Base-by-base conservation (phyloP, 64 coral and sea anemone genomes). In the Anthopleura sola region DNA sequence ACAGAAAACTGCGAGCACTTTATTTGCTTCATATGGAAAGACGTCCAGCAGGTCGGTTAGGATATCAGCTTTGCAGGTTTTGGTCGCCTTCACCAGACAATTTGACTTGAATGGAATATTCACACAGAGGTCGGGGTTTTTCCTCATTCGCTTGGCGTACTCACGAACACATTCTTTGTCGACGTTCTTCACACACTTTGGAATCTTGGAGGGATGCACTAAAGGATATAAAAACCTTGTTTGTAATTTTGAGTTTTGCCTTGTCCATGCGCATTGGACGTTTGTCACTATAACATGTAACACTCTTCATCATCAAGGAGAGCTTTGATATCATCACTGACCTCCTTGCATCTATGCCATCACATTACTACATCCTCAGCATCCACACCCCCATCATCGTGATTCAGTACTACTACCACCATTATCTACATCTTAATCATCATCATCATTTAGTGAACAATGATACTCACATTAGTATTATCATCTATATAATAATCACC, bases 61-160 rank as follows among this genome's bases (percentile, higher is more conserved):
- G 1, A 55, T 49, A 21, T 23, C n/a, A 1, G 82, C 44, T 83
- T 36, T 38, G 34, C 82, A 83, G n/a, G 23, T 60, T 33, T 49
- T 26, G 82, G 32, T 54, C 9, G 51, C 82, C 20, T 34, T 21
- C 18, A n/a, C 5, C 48, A 83, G 26, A 60, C 82, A 83, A 7
- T 83, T 24, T 16, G 36, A 83, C 82, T 83, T 83, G 49, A 48
- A 56, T 56, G 82, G 82, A 49, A 83, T 83, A 17, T 83, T 55
- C n/a, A 11, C 50, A 36, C 82, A 83, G 18, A 83, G 82, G 29
- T 83, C 23, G 21, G 21, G 82, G 29, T 60, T 56, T 16, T 21
- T 56, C 12, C 55, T 38, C 82, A 83, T 83, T 38, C 34, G 48
- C 21, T 53, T 10, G 0, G 55, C 82, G 28, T 56, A 83, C 19